Percentiles rank a stretch among this genome's conserved stretches.
phyloP scores from a whole-genome alignment of 2,797 vertebrate genomes.

The Phrynocephalus vlangalii region DNA sequence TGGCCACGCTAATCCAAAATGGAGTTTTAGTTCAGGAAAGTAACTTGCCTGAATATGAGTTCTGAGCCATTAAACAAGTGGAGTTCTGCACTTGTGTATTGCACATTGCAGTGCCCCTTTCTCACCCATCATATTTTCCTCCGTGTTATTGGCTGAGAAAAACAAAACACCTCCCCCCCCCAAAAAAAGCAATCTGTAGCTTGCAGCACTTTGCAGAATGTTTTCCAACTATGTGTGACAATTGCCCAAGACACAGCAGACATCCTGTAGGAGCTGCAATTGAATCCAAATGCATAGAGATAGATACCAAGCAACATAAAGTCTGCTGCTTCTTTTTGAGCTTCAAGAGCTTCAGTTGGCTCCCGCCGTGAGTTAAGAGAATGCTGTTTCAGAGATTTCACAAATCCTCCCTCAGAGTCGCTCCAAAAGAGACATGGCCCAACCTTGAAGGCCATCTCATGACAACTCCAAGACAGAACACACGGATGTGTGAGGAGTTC shows the following conservation, averaged over 20 bases:
- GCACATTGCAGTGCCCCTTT: neutral
- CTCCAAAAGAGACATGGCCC: constrained; percentile 30
- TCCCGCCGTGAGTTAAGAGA: constrained; percentile 50
- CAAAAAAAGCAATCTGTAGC: constrained; percentile 52
- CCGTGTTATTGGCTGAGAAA: constrained; percentile 51
- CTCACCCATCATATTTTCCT: neutral
- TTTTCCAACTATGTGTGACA: constrained; percentile 60
- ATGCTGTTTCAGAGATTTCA: constrained; percentile 41
- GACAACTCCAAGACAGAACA: constrained; percentile 33
- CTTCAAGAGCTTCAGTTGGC: constrained; percentile 45
- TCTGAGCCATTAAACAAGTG: neutral
- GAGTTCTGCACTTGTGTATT: neutral
- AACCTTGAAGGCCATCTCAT: constrained; percentile 3
- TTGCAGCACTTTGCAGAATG: constrained; percentile 60
- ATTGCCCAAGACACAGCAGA: constrained; percentile 54
- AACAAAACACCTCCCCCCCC: constrained; percentile 31
- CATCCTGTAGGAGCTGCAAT: constrained; percentile 51
- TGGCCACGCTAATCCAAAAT: too few species aligned
- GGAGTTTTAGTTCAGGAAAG: too few species aligned
- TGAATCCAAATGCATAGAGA: constrained; percentile 45
- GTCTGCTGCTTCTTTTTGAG: constrained; percentile 44
- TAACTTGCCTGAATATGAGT: too few species aligned
- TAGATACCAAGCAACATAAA: neutral
- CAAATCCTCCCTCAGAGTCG: constrained; percentile 37
- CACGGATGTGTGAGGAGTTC: constrained; percentile 38